These are phyloP conservation scores for Drosophila bifasciata DNA, from an alignment of 1,140 invertebrate species.

Conservation along the genomic window DNA sequence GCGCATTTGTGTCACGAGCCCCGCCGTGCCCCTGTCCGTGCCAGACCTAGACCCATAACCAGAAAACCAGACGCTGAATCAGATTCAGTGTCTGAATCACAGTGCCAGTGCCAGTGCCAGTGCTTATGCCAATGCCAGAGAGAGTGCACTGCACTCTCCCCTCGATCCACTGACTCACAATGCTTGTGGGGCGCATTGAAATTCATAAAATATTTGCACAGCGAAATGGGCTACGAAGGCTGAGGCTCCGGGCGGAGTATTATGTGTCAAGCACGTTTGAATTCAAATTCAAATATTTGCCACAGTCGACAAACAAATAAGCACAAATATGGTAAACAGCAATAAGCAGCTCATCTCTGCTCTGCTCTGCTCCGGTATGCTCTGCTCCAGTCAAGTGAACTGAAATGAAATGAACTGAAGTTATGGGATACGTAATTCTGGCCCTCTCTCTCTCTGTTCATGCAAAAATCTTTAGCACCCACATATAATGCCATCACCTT, in stretches of 20 bases:
- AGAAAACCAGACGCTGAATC: too few relatives aligned
- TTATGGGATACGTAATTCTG: neutral
- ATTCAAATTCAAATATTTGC: constrained; percentile 81
- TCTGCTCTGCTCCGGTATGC: neutral
- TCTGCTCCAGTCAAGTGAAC: constrained; percentile 2
- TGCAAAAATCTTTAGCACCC: constrained; percentile 32
- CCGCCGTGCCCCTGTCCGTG: too few relatives aligned
- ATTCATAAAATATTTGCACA: constrained; percentile 80
- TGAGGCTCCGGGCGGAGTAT: constrained; percentile 60
- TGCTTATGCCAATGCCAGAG: neutral
- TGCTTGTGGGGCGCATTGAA: constrained; percentile 71
- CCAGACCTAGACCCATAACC: neutral
- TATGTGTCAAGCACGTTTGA: constrained; percentile 81
- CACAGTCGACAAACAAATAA: constrained; percentile 77
- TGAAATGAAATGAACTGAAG: constrained; percentile 21
- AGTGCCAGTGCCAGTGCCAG: neutral
- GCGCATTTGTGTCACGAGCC: constrained; percentile 72
- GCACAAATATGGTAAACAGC: constrained; percentile 80
- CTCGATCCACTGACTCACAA: neutral
- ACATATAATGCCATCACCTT: constrained; percentile 43
- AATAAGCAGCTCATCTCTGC: constrained; percentile 55
- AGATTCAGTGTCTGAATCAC: too few relatives aligned
- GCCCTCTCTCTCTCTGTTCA: neutral
- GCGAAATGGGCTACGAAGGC: constrained; percentile 70
- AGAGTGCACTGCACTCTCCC: constrained; percentile 15